These are phyloP conservation scores for Caenorhabditis brenneri DNA, from an alignment of 1,140 invertebrate genomes.

Conservation along the genomic window DNA sequence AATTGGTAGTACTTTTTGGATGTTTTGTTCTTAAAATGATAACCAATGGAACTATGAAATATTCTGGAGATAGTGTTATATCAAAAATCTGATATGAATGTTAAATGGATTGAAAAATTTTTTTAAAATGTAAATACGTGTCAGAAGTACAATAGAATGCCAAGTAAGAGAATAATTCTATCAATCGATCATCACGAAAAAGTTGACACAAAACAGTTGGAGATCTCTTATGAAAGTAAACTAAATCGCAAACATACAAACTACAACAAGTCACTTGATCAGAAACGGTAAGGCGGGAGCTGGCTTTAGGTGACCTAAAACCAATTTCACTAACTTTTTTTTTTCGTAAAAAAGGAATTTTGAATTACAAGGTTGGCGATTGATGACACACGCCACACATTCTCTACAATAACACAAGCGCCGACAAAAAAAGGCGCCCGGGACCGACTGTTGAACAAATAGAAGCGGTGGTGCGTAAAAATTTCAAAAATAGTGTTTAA, in stretches of 20 bases:
- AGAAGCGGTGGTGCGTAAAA: conserved; percentile 13
- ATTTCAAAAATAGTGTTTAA: neutral
- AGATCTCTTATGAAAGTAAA: neutral
- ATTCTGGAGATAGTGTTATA: too few species aligned
- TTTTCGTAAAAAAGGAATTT: neutral
- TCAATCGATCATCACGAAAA: neutral
- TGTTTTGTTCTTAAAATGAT: too few species aligned
- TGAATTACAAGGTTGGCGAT: neutral
- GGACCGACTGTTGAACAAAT: conserved; percentile 37
- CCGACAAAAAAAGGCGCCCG: neutral
- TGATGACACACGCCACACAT: neutral
- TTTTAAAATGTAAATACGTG: neutral
- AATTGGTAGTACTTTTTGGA: too few species aligned
- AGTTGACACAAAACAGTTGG: neutral
- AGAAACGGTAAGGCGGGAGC: neutral
- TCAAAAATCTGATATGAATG: neutral
- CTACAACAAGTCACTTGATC: neutral
- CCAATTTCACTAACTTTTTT: neutral
- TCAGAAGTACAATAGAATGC: too few species aligned
- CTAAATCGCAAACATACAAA: neutral
- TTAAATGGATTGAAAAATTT: neutral
- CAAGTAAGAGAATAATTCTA: neutral
- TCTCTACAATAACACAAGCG: neutral
- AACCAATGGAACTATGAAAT: too few species aligned
- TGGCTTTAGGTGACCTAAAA: neutral